These are phyloP conservation scores for Neosilurus mollespiculum DNA, from an alignment of 2,797 vertebrate species.

Conservation along the genomic window DNA sequence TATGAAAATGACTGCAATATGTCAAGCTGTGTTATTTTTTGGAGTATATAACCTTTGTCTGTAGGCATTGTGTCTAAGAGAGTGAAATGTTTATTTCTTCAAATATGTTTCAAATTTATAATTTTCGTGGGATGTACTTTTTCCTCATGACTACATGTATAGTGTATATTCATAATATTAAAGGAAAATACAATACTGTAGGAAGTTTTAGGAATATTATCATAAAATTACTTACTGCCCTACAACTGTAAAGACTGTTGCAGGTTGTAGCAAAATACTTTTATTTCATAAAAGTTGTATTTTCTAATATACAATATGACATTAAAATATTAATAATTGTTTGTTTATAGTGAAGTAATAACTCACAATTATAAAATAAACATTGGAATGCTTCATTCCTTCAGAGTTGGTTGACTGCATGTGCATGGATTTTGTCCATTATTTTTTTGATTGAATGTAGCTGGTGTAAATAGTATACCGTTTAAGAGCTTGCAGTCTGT, in stretches of 20 bases:
- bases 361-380: neutral
- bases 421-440: neutral
- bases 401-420: constrained; percentile 24
- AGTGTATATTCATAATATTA: neutral
- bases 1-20: too few species aligned
- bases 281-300: neutral
- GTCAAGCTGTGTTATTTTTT: too few species aligned
- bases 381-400: neutral
- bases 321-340: neutral
- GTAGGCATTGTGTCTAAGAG: too few species aligned
- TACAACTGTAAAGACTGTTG: neutral
- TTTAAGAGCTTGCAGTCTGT: neutral
- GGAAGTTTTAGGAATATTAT: neutral
- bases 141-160: neutral
- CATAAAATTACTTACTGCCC: too few species aligned
- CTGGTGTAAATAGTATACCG: neutral
- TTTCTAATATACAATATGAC: neutral
- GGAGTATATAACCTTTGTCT: too few species aligned
- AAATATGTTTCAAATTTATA: too few species aligned
- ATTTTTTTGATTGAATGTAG: neutral
- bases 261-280: neutral
- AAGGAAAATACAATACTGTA: neutral
- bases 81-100: too few species aligned
- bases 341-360: neutral
- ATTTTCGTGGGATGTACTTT: too few species aligned